Percentiles rank a stretch among this genome's conserved stretches.
Evolutionary conservation across 2,888 invertebrate species (phyloP).

Genomic region (Tiliacea aurago): DNA sequence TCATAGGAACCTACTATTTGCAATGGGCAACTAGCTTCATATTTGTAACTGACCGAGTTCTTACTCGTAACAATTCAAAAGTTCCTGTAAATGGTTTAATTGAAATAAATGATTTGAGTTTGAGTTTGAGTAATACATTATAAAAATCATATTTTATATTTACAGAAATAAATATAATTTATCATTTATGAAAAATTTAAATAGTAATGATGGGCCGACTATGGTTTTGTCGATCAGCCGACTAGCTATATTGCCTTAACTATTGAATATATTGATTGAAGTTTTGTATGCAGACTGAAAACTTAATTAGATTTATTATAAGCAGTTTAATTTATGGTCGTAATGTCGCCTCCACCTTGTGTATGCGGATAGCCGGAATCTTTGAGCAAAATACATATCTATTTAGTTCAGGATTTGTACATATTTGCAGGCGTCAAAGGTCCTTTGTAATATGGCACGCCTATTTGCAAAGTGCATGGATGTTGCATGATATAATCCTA

Average conservation of each 20-base stretch:
- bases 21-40: no score
- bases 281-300: not conserved
- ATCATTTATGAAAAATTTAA: no score
- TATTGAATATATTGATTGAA: not conserved
- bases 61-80: no score
- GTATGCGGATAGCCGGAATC: not conserved
- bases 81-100: no score
- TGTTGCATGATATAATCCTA: conserved; percentile 22
- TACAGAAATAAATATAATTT: no score
- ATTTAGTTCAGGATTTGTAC: not conserved
- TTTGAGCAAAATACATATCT: not conserved
- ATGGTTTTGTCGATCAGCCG: not conserved
- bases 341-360: no score
- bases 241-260: not conserved
- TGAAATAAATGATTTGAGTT: no score
- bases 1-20: no score
- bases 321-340: not conserved
- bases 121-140: no score
- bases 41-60: no score
- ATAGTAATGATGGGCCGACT: not conserved
- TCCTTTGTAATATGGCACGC: not conserved
- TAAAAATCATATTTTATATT: no score
- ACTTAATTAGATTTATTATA: not conserved
- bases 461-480: conserved; percentile 6
- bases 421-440: not conserved